Conservation (phyloP, 2,113 vertebrate genomes). For the Okapia johnstoni region DNA sequence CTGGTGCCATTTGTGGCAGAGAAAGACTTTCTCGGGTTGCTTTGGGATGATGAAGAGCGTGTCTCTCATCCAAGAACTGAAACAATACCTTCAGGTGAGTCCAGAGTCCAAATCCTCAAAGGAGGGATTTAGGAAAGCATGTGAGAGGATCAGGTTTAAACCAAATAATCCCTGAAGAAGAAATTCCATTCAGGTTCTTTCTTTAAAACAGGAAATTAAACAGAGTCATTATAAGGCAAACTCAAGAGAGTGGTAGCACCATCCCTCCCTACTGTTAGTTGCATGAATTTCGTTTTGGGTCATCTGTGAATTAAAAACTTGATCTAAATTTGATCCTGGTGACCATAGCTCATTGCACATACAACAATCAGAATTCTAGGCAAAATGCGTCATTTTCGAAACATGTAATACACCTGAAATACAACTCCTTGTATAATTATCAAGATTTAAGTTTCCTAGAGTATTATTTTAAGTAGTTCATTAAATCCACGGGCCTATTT, state of each 20-base stretch:
- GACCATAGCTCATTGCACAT: neutral
- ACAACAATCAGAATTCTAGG: neutral
- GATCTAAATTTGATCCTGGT: constrained; percentile 14
- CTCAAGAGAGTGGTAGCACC: constrained; percentile 12
- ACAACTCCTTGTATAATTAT: neutral
- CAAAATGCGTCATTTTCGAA: neutral
- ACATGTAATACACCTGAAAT: neutral
- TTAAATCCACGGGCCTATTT: constrained; percentile 38
- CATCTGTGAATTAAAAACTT: constrained; percentile 30
- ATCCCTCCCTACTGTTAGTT: neutral
- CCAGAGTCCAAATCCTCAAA: constrained; percentile 62
- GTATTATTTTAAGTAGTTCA: constrained; percentile 52
- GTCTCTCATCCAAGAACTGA: constrained; percentile 67
- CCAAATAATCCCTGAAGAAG: constrained; percentile 66
- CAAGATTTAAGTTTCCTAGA: neutral
- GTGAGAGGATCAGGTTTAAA: constrained; percentile 68
- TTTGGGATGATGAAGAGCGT: constrained; percentile 48
- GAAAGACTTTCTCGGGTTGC: constrained; percentile 48
- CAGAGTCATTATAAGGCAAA: constrained; percentile 43
- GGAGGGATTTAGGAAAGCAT: constrained; percentile 64
- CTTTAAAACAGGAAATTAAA: constrained; percentile 75
- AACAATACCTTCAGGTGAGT: constrained; percentile 71
- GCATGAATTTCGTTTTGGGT: constrained; percentile 8
- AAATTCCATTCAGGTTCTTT: constrained; percentile 69
- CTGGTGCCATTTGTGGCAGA: neutral